phyloP scores from a whole-genome alignment of 2,797 vertebrate species.

The Phalloptychus januarius region DNA sequence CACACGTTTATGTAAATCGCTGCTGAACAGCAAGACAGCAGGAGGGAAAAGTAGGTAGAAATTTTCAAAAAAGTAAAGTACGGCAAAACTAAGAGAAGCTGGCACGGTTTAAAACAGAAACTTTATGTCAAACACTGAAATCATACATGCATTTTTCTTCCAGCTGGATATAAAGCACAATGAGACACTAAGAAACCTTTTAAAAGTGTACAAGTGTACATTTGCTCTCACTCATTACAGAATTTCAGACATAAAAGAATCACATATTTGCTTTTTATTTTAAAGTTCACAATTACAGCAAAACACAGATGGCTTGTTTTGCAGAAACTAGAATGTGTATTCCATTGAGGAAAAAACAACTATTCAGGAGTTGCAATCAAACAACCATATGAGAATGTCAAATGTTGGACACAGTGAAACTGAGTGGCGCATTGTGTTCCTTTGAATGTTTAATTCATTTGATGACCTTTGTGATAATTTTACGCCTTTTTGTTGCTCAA shows the following conservation, averaged over 20 bases:
- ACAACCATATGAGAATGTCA: background rate
- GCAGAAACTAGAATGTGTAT: background rate
- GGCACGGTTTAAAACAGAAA: slow-evolving; percentile 10
- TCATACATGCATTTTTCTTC: background rate
- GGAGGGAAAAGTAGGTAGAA: background rate
- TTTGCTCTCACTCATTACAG: slow-evolving; percentile 14
- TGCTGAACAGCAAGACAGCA: slow-evolving; percentile 1
- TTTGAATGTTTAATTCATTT: no score
- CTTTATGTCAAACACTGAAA: background rate
- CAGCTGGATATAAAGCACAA: background rate
- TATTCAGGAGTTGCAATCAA: background rate
- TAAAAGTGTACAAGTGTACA: slow-evolving; percentile 11
- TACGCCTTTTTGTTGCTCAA: no score
- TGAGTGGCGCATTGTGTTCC: no score
- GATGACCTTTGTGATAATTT: no score
- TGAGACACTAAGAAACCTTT: slow-evolving; percentile 11
- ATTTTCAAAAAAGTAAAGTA: background rate
- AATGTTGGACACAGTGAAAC: no score
- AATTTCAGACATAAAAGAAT: slow-evolving; percentile 15
- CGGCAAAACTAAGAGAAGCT: slow-evolving; percentile 9
- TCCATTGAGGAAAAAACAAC: background rate
- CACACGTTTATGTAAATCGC: slow-evolving; percentile 21
- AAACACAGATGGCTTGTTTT: slow-evolving; percentile 8
- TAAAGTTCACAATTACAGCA: slow-evolving; percentile 21
- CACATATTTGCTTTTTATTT: slow-evolving; percentile 9